These are phyloP conservation scores for Apocrypta bakeri DNA, from an alignment of 1,140 invertebrate genomes.

Conservation along the genomic window DNA sequence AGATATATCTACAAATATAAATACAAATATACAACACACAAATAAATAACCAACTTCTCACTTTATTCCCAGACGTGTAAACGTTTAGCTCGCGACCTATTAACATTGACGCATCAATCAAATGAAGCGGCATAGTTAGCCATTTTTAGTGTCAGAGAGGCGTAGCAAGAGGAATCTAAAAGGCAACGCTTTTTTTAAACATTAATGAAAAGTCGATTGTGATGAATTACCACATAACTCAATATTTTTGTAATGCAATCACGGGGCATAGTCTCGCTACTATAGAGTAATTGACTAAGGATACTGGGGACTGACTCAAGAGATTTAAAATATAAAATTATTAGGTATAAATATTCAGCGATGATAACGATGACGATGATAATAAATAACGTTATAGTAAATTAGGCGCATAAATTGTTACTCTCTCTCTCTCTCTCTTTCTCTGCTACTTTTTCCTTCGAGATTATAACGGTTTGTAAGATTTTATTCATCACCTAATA, in stretches of 20 bases:
- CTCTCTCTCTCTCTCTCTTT: too few species aligned
- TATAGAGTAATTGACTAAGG: neutral
- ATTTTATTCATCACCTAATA: neutral
- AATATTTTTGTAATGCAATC: conserved; percentile 41
- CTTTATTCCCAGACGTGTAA: neutral
- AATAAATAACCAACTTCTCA: neutral
- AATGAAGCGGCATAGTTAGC: neutral
- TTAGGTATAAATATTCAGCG: neutral
- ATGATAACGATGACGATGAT: neutral
- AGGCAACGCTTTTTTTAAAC: neutral
- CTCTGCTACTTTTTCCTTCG: neutral
- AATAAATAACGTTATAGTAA: conserved; percentile 35
- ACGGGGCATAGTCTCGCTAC: conserved; percentile 5
- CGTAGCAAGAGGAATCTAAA: neutral
- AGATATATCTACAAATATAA: neutral
- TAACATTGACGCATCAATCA: neutral
- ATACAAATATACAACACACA: neutral
- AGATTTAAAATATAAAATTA: neutral
- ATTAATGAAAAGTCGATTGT: conserved; percentile 2
- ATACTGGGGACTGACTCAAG: neutral
- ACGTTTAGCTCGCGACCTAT: neutral
- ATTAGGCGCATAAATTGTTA: conserved; percentile 24
- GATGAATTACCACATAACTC: conserved; percentile 11
- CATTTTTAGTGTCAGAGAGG: neutral
- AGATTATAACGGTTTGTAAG: neutral